Base-by-base conservation (phyloP, 2,888 invertebrate genomes). In the Gortyna flavago region DNA sequence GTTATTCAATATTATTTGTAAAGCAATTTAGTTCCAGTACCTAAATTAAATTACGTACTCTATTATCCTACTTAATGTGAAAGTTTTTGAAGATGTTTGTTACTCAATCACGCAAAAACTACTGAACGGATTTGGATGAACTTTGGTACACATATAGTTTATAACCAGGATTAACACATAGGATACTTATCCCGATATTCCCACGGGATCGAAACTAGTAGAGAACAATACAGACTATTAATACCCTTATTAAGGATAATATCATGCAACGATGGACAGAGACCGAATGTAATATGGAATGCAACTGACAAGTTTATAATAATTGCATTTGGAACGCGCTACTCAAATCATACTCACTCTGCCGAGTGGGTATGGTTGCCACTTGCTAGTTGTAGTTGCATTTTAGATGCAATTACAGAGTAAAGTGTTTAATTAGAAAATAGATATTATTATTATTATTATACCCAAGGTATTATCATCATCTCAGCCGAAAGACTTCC, bases 291-390 rank as follows among this genome's bases (percentile, higher is more conserved):
- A 44, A 54, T 66, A 38, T 25, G 44, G 29, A 48, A 54, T 41
- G 9, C 2, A 35, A 54, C 48, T 44, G 54, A 35, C 59, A 68
- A 41, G 32, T 11, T 48, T 9, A 62, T n/a, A 54, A 81, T 80
- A 82, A 80, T 82, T 76, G 41, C 35, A 82, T 82, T 69, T 51
- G 35, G 21, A 59, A 48, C n/a, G 25, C 1, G 35, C 59, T n/a
- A 66, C 54, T 54, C 69, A 66, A 77, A 80, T 48, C 11, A n/a
- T 0, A 66, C 25, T 11, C 51, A 35, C 18, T 76, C 18, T 35
- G 64, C 25, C 0, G 35, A 35, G 35, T 35, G 35, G 35, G 35
- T 35, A 35, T 35, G 35, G 6, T 35, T 35, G 35, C 35, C 35
- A 35, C 4, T 35, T 35, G 3, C 35, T 16, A 35, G 35, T 61